Conservation (phyloP, 2,888 invertebrate genomes). For the Adela reaumurella region DNA sequence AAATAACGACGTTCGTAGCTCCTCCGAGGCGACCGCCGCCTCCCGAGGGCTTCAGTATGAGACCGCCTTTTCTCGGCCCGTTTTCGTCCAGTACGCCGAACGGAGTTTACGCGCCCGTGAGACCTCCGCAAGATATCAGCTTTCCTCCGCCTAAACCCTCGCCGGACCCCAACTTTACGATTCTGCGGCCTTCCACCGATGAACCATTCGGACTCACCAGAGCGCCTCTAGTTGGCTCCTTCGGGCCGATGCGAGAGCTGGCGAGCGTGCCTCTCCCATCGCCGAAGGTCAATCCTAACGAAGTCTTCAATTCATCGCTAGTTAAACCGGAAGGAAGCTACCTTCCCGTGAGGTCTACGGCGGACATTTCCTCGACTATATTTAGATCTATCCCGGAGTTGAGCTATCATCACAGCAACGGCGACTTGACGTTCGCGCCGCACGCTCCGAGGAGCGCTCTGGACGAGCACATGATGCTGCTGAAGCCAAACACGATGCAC, state of each 20-base stretch:
- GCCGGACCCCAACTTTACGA: background rate
- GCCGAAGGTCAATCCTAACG: background rate
- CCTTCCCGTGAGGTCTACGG: slow-evolving; percentile 2
- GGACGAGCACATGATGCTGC: background rate
- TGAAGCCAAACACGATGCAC: background rate
- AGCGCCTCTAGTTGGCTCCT: slow-evolving; percentile 12
- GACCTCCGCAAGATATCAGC: slow-evolving; percentile 8
- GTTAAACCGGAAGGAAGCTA: background rate
- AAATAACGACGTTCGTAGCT: slow-evolving; percentile 10
- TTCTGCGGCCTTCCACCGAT: background rate
- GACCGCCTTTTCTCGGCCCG: background rate
- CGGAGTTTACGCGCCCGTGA: slow-evolving; percentile 10
- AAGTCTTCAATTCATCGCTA: background rate
- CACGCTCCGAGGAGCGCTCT: background rate
- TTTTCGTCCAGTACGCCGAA: slow-evolving; percentile 9
- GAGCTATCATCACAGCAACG: background rate
- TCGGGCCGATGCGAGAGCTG: background rate
- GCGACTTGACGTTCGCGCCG: slow-evolving; percentile 2
- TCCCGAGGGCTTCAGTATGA: slow-evolving; percentile 5
- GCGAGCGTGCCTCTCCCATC: background rate
- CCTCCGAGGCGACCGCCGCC: slow-evolving; percentile 8
- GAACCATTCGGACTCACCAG: slow-evolving; percentile 7
- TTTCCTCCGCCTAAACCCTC: slow-evolving; percentile 6
- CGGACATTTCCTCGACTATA: slow-evolving; percentile 1
- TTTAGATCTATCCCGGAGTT: slow-evolving; percentile 1